Evolutionary conservation across 2,888 invertebrate species (phyloP), one percentile per base, ranked within the genome.

Genomic region (Macrosoma leucophasiata): DNA sequence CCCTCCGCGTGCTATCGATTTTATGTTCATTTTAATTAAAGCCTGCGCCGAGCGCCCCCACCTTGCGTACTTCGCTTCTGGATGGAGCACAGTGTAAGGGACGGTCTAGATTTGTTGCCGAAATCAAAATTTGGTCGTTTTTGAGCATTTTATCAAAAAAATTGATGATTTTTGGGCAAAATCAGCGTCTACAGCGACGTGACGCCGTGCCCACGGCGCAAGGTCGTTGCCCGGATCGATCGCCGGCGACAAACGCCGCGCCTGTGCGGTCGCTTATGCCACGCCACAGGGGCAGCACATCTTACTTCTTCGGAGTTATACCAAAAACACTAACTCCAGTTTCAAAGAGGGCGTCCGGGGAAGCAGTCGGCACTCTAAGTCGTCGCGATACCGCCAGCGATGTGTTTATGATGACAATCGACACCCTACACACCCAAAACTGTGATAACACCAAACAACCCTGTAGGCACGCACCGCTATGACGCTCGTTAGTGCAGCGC

Each of bases 221-320:
- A 68, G 74, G 67, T 73, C 72, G 58, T 58, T 61, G 70, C 38
- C 66, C 72, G 58, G 61, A 73, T 76, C 64, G 74, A 76, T 75
- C 68, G 62, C 43, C 44, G 48, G 46, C 45, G 56, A 55, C 55
- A 55, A 53, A 56, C 55, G 49, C 50, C 46, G 62, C 62, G 62
- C 56, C 58, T 55, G 58, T 58, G 57, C 62, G 42, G 40, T 17
- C 52, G 51, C 53, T 48, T 49, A 44, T 41, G 48, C 51, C 58
- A 62, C 62, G 65, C 67, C 65, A 64, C 58, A 57, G 57, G 56
- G 53, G 58, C 58, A 48, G 4, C 7, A 4, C 42, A 64, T 57
- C 62, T 64, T 69, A 58, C 63, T 48, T 58, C 50, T 46, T 37
- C 54, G 56, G 47, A 50, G 46, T n/a, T 62, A 62, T 58, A 62